Evolutionary conservation across 2,113 vertebrate genomes (phyloP).

Genomic region (Boulengerochromis microlepis): DNA sequence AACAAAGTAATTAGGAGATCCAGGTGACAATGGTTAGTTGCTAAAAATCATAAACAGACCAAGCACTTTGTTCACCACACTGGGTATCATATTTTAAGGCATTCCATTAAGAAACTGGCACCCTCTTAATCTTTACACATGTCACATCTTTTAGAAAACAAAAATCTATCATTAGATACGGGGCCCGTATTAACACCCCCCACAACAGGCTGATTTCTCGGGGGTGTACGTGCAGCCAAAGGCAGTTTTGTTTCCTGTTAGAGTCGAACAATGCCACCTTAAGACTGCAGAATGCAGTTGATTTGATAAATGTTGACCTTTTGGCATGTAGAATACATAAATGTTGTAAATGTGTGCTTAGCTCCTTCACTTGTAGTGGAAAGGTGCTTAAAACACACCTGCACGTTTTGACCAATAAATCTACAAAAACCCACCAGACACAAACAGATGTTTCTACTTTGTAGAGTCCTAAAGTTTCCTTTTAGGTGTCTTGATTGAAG

Average conservation of each 20-base stretch:
- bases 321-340: background rate
- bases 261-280: conserved; percentile 1
- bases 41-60: conserved; percentile 37
- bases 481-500: background rate
- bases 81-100: conserved; percentile 31
- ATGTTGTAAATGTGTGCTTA: background rate
- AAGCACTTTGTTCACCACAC: conserved; percentile 34
- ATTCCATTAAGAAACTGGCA: conserved; percentile 48
- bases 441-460: conserved; percentile 2
- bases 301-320: conserved; percentile 49
- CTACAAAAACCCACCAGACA: conserved; percentile 22
- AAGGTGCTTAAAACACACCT: conserved; percentile 36
- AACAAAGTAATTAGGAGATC: background rate
- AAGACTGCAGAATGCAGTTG: background rate
- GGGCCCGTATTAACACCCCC: conserved; percentile 43
- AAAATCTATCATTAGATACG: conserved; percentile 40
- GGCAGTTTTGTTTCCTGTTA: background rate
- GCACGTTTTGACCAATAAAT: conserved; percentile 40
- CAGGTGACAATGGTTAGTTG: conserved; percentile 35
- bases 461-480: background rate
- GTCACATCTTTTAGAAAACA: conserved; percentile 11
- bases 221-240: background rate
- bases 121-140: conserved; percentile 11
- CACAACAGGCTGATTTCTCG: background rate
- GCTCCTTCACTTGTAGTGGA: background rate